A percentile compares a stretch with the other conserved stretches of the same genome.
These are phyloP conservation scores for Pica pica DNA, from an alignment of 2,113 vertebrate genomes.

Conservation along the genomic window DNA sequence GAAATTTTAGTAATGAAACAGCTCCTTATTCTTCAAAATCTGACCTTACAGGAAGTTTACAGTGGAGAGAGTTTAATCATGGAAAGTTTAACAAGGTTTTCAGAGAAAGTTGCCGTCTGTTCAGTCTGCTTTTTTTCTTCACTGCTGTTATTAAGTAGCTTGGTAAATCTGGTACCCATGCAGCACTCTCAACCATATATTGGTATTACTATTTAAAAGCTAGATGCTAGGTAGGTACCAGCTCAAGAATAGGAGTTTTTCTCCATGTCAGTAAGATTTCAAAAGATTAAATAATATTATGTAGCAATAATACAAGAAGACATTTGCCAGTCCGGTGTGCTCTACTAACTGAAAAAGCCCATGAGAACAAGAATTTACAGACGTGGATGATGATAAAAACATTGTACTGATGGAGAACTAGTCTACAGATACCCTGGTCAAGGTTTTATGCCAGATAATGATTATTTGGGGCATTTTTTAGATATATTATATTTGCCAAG, in stretches of 20 bases:
- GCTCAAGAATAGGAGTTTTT: background rate
- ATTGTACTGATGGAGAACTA: background rate
- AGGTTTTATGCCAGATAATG: background rate
- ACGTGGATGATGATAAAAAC: background rate
- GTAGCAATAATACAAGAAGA: background rate
- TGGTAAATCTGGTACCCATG: background rate
- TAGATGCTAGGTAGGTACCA: background rate
- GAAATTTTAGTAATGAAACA: background rate
- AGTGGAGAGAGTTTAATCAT: background rate
- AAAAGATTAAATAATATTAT: background rate
- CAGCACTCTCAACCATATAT: background rate
- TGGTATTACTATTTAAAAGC: background rate
- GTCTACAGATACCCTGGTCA: background rate
- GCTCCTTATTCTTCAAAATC: background rate
- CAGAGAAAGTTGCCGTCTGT: background rate
- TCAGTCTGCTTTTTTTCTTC: background rate
- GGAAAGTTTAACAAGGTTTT: background rate
- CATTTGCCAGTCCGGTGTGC: background rate
- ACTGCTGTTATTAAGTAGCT: background rate
- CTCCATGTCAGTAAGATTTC: background rate
- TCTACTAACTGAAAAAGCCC: background rate
- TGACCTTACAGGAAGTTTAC: background rate
- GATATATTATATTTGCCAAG: background rate
- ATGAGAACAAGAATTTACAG: background rate
- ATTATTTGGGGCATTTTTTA: background rate